These are phyloP conservation scores for Phalacrocorax brasilianus DNA, from an alignment of 2,113 vertebrate genomes.

Conservation along the genomic window DNA sequence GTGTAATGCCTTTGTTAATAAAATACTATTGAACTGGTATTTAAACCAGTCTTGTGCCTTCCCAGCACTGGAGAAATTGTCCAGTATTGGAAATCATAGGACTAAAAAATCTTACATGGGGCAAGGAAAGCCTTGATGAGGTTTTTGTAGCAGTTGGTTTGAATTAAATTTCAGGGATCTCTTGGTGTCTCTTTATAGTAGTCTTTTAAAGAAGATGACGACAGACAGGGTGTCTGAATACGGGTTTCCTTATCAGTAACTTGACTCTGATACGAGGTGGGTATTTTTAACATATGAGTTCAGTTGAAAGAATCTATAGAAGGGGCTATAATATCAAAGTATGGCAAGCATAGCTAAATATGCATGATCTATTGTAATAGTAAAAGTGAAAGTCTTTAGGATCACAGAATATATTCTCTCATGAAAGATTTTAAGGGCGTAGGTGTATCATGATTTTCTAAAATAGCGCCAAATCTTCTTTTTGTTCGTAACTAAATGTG, in stretches of 20 bases:
- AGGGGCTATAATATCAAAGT: slow-evolving; percentile 64
- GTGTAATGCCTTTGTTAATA: not conserved
- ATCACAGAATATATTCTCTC: slow-evolving; percentile 31
- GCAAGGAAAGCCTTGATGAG: not conserved
- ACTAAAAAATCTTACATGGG: not conserved
- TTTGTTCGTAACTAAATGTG: slow-evolving; percentile 61
- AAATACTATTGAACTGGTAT: not conserved
- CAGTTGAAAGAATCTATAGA: slow-evolving; percentile 45
- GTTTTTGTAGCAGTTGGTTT: slow-evolving; percentile 4
- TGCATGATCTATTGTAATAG: slow-evolving; percentile 17
- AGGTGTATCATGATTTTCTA: slow-evolving; percentile 57
- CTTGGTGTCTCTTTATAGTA: not conserved
- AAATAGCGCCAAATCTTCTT: slow-evolving; percentile 68
- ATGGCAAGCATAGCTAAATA: slow-evolving; percentile 64
- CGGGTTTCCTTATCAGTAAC: slow-evolving; percentile 19
- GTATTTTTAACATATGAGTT: slow-evolving; percentile 5
- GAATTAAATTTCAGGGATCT: slow-evolving; percentile 5
- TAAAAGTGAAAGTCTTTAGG: not conserved
- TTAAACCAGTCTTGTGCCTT: slow-evolving; percentile 22
- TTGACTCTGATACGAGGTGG: slow-evolving; percentile 49
- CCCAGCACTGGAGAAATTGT: not conserved
- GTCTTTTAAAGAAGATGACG: not conserved
- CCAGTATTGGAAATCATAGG: not conserved
- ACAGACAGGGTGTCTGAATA: not conserved
- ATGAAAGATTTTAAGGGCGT: slow-evolving; percentile 68